phyloP scores from a whole-genome alignment of 2,888 invertebrate genomes.

The Drosophila helvetica region DNA sequence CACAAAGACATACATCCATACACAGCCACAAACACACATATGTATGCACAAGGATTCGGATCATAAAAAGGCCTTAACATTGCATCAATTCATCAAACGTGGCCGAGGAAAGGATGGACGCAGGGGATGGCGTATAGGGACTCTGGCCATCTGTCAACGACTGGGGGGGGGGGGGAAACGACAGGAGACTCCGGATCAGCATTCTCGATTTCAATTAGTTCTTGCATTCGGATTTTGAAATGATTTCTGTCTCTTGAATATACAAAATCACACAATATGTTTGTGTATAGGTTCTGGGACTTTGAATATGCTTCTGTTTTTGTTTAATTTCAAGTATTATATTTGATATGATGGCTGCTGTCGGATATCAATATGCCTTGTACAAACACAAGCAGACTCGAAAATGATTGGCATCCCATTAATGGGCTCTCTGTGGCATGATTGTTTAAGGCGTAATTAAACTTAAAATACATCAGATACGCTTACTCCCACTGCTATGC shows the following conservation, averaged over 20 bases:
- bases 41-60: slow-evolving; percentile 38
- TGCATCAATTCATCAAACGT: slow-evolving; percentile 53
- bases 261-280: not conserved
- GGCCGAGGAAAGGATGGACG: slow-evolving; percentile 16
- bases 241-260: slow-evolving; percentile 25
- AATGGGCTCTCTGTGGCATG: slow-evolving; percentile 15
- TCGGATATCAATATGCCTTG: slow-evolving; percentile 49
- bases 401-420: slow-evolving; percentile 27
- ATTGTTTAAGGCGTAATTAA: not conserved
- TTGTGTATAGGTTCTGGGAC: slow-evolving; percentile 7
- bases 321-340: slow-evolving; percentile 61
- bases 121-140: not conserved
- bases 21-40: slow-evolving; percentile 20
- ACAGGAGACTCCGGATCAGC: slow-evolving; percentile 34
- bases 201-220: slow-evolving; percentile 55
- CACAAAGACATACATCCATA: slow-evolving; percentile 37
- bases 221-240: slow-evolving; percentile 37
- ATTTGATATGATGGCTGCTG: slow-evolving; percentile 70
- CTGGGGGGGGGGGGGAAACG: slow-evolving; percentile 10
- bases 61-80: slow-evolving; percentile 61
- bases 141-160: slow-evolving; percentile 40
- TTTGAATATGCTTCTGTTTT: slow-evolving; percentile 55
- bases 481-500: slow-evolving; percentile 6
- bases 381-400: slow-evolving; percentile 47
- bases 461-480: not conserved